phyloP scores from a whole-genome alignment of 2,797 vertebrate genomes.

The Orientallactaga sibirica region DNA sequence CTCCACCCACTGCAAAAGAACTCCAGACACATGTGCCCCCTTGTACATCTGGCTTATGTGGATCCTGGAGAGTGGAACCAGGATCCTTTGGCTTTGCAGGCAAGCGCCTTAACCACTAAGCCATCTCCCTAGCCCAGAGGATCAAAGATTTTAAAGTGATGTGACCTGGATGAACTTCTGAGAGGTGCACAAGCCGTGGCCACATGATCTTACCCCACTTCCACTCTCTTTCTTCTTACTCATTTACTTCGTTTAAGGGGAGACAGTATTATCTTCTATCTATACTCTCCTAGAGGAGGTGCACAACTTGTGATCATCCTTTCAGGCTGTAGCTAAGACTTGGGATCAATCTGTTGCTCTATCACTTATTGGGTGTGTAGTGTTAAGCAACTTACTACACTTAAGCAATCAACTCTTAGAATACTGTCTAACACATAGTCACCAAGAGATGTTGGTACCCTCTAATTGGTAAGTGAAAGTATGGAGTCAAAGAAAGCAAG shows the following conservation, averaged over 20 bases:
- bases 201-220: not conserved
- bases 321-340: constrained; percentile 23
- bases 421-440: not conserved
- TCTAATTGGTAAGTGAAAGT: not conserved
- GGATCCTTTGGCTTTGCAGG: too few species aligned
- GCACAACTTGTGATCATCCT: not conserved
- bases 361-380: not conserved
- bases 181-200: not conserved
- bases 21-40: too few species aligned
- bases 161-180: not conserved
- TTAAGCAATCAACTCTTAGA: not conserved
- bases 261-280: constrained; percentile 20
- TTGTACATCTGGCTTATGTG: too few species aligned
- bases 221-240: not conserved
- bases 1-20: too few species aligned
- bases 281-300: not conserved
- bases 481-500: not conserved
- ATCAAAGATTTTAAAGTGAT: not conserved
- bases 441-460: not conserved
- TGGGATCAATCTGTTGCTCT: not conserved
- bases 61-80: too few species aligned
- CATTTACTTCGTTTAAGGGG: not conserved
- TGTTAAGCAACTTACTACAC: not conserved
- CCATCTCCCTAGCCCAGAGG: too few species aligned
- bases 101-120: too few species aligned